Base-by-base conservation (phyloP, 1,140 invertebrate genomes). In the Ditylenchus dipsaci region DNA sequence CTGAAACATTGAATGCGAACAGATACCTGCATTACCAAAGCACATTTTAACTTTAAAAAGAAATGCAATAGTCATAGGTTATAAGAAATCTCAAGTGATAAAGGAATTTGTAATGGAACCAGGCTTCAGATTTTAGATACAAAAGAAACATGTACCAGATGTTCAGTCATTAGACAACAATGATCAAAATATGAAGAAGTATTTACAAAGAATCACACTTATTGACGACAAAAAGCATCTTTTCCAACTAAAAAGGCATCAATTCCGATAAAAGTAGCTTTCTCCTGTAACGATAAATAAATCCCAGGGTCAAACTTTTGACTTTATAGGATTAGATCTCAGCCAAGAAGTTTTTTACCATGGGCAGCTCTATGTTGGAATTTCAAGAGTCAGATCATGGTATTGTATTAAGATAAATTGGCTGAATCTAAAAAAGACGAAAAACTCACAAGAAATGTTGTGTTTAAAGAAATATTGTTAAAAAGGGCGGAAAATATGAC, bases 311-410 rank as follows among this genome's bases (percentile, higher is more conserved):
- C 57, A 59, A 30, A 26, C 57, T 21, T 21, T 11, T 21, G 57
- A 59, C 11, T 11, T 13, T 13, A 21, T 59, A 13, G 57, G 57
- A 26, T 30, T 59, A 26, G 17, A 59, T 59, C 57, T 59, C 11
- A 59, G 23, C 11, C 11, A 59, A 13, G 21, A 59, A 23, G 57
- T 59, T 13, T 59, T 59, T 59, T 13, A 30, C 23, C 57, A 59
- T 59, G 57, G 57, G 11, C 57, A 59, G 23, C 57, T 59, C 15
- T 59, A 59, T 30, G 57, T 59, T 13, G 57, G 11, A 30, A 13
- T 11, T 23, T 76, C 74, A 1, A 67, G 73, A 29, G 62, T 53
- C 19, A 58, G 68, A 74, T 11, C 53, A 66, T 72, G 68, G 69
- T n/a, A 71, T 13, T n/a, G 17, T 17, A 45, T 68, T 13, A 68